These are phyloP conservation scores for Apostichopus californicus DNA, from an alignment of 35 echinoderm and acorn worm genomes.

Conservation along the genomic window DNA sequence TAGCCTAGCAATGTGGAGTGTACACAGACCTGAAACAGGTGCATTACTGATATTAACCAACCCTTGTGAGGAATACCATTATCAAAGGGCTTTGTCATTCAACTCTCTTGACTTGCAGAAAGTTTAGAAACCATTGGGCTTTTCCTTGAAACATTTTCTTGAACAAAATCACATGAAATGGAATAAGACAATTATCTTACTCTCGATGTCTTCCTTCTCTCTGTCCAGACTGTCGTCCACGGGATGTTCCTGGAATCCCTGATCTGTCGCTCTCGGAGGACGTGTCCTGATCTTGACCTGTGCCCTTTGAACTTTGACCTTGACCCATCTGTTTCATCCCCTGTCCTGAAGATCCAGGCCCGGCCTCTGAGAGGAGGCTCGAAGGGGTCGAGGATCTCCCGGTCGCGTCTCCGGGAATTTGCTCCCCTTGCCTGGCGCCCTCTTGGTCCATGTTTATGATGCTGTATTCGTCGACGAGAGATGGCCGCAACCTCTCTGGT, in stretches of 20 bases:
- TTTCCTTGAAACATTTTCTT: too few relatives aligned
- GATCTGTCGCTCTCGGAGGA: not conserved
- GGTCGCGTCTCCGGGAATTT: not conserved
- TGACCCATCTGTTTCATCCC: not conserved
- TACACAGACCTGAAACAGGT: too few relatives aligned
- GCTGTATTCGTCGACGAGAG: slow-evolving; percentile 14
- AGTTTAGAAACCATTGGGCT: too few relatives aligned
- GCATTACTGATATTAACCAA: too few relatives aligned
- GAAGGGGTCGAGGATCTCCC: not conserved
- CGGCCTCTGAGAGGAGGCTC: too few relatives aligned
- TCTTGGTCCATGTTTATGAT: slow-evolving; percentile 36
- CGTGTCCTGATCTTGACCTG: not conserved
- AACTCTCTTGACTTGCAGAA: too few relatives aligned
- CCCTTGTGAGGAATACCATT: too few relatives aligned
- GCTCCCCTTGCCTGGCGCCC: not conserved
- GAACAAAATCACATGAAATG: not conserved
- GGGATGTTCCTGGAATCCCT: slow-evolving; percentile 28
- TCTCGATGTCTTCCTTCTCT: not conserved
- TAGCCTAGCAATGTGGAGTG: too few relatives aligned
- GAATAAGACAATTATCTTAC: not conserved
- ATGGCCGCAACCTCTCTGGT: slow-evolving; percentile 28
- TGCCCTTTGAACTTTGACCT: not conserved
- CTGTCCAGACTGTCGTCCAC: not conserved
- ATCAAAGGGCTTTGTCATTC: too few relatives aligned
- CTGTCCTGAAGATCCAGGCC: not conserved